These are phyloP conservation scores for Cairina moschata DNA, from an alignment of 2,113 vertebrate species.

Conservation along the genomic window DNA sequence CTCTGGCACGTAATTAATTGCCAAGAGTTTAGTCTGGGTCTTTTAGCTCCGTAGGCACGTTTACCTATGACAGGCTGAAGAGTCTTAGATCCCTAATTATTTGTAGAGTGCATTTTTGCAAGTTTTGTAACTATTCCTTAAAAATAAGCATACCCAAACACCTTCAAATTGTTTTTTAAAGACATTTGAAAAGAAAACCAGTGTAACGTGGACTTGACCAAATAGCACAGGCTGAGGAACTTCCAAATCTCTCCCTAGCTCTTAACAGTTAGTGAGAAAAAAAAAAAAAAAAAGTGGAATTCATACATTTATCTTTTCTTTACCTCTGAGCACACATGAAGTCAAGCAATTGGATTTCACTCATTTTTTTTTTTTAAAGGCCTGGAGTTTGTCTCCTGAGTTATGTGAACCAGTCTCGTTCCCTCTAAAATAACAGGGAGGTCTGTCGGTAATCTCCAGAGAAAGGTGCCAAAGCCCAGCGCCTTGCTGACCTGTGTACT, in stretches of 20 bases:
- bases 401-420: background rate
- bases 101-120: background rate
- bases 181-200: background rate
- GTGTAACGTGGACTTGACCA: background rate
- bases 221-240: background rate
- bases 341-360: background rate
- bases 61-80: background rate
- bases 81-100: background rate
- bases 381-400: background rate
- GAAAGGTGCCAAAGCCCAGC: background rate
- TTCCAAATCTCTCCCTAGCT: background rate
- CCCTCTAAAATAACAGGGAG: background rate
- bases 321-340: background rate
- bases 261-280: background rate
- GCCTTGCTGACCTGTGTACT: background rate
- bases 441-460: background rate
- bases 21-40: constrained; percentile 14
- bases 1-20: constrained; percentile 27
- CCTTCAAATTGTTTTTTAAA: background rate
- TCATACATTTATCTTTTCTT: background rate
- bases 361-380: background rate
- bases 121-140: background rate
- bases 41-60: background rate
- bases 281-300: background rate
- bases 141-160: background rate